A percentile compares a stretch with the other conserved stretches of the same genome.
These are phyloP conservation scores for Falcaria lacertinaria DNA, from an alignment of 2,888 invertebrate species.

Conservation along the genomic window DNA sequence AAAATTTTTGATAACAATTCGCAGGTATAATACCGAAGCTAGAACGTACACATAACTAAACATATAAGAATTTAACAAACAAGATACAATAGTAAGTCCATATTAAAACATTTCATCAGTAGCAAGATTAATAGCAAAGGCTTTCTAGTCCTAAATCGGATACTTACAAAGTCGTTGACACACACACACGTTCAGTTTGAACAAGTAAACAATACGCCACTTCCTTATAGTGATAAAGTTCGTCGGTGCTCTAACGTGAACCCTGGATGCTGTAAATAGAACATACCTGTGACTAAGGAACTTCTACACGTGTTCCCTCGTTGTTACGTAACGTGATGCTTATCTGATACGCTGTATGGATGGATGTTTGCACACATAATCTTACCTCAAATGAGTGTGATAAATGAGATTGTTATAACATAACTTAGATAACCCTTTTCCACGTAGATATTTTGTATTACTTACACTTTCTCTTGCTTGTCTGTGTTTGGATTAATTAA, in stretches of 20 bases:
- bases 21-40: too few species aligned
- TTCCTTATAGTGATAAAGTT: constrained; percentile 23
- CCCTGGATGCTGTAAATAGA: constrained; percentile 16
- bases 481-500: too few species aligned
- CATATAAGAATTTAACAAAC: too few species aligned
- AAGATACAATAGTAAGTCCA: too few species aligned
- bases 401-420: too few species aligned
- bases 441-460: too few species aligned
- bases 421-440: too few species aligned
- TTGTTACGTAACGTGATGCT: constrained; percentile 14
- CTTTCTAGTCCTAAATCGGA: constrained; percentile 5
- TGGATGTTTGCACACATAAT: background rate
- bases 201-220: constrained; percentile 18
- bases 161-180: constrained; percentile 23
- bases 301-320: background rate
- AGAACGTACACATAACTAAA: too few species aligned
- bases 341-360: constrained; percentile 12
- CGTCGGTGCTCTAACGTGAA: constrained; percentile 9
- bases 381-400: background rate
- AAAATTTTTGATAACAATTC: too few species aligned
- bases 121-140: too few species aligned
- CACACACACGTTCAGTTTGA: constrained; percentile 22
- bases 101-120: too few species aligned
- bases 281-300: constrained; percentile 2
- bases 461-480: too few species aligned